Conservation (phyloP, 2,888 invertebrate species). For the Pseudeuparius sepicola region DNA sequence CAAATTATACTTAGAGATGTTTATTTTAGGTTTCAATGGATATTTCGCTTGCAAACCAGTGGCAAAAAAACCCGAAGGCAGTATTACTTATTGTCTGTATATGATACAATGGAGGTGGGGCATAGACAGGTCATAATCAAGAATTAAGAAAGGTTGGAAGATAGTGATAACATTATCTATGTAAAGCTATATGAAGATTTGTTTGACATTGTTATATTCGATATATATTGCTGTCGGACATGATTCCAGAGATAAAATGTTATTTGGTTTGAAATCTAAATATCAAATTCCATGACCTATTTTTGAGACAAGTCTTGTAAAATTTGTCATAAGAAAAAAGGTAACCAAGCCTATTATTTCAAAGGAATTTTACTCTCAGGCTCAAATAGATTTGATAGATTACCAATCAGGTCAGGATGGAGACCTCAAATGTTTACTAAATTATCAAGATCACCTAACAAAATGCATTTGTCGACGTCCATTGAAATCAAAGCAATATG, state of each 20-base stretch:
- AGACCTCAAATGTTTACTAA: constrained; percentile 17
- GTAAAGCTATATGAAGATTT: too few relatives aligned
- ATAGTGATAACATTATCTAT: too few relatives aligned
- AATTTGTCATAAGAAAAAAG: constrained; percentile 17
- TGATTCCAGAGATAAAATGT: constrained; percentile 1
- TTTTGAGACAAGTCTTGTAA: constrained; percentile 15
- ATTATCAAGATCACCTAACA: constrained; percentile 19
- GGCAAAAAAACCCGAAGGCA: too few relatives aligned
- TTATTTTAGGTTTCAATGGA: too few relatives aligned
- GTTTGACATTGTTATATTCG: too few relatives aligned
- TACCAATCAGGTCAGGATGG: constrained; percentile 16
- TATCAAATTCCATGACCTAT: constrained; percentile 14
- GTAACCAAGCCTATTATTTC: constrained; percentile 16
- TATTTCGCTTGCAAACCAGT: too few relatives aligned
- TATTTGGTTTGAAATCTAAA: not conserved
- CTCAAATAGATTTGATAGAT: constrained; percentile 17
- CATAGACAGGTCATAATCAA: too few relatives aligned
- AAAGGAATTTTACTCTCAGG: constrained; percentile 15
- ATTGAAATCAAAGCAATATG: constrained; percentile 13
- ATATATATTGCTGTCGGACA: constrained; percentile 1
- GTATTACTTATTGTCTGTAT: too few relatives aligned
- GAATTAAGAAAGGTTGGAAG: too few relatives aligned
- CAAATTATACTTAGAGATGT: too few relatives aligned
- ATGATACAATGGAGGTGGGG: too few relatives aligned
- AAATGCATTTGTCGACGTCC: constrained; percentile 17